Evolutionary conservation across 92 coral and sea anemone species (phyloP).

Genomic region (Zoanthus sansibaricus): DNA sequence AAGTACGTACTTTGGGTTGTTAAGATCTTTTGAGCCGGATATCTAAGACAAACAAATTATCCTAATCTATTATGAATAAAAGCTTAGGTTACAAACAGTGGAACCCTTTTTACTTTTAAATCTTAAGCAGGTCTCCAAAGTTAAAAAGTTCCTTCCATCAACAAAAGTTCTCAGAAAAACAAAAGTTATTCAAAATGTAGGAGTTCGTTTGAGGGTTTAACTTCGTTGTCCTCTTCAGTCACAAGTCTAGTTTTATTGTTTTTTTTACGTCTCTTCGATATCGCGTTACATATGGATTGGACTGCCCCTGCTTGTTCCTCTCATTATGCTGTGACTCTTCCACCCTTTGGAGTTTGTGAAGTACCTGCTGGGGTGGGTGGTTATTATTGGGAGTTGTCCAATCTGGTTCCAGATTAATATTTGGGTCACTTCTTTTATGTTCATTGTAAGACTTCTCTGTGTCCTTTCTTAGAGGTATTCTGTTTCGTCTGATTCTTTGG

Average conservation of each 20-base stretch:
- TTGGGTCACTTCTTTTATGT: slow-evolving; percentile 9
- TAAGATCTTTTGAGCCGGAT: too few relatives aligned
- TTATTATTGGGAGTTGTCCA: background rate
- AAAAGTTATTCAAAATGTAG: background rate
- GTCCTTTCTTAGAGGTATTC: slow-evolving; percentile 6
- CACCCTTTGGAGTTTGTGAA: background rate
- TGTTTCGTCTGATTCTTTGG: slow-evolving; percentile 36
- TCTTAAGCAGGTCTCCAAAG: background rate
- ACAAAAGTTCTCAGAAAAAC: background rate
- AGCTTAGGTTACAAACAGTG: too few relatives aligned
- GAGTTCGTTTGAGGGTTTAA: background rate
- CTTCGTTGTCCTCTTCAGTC: background rate
- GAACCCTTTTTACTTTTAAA: background rate
- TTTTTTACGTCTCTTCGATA: background rate
- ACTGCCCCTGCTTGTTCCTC: background rate
- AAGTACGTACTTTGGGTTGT: background rate
- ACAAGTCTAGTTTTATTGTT: slow-evolving; percentile 3
- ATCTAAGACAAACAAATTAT: too few relatives aligned
- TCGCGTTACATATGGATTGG: background rate
- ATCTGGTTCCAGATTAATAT: background rate
- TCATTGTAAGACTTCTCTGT: slow-evolving; percentile 1
- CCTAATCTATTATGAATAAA: too few relatives aligned
- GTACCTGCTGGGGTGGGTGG: slow-evolving; percentile 8
- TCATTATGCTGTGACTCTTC: background rate
- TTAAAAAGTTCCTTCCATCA: background rate